Evolutionary conservation across 2,797 vertebrate species (phyloP), one percentile per base, ranked within the genome.

Genomic region (Ara ararauna): DNA sequence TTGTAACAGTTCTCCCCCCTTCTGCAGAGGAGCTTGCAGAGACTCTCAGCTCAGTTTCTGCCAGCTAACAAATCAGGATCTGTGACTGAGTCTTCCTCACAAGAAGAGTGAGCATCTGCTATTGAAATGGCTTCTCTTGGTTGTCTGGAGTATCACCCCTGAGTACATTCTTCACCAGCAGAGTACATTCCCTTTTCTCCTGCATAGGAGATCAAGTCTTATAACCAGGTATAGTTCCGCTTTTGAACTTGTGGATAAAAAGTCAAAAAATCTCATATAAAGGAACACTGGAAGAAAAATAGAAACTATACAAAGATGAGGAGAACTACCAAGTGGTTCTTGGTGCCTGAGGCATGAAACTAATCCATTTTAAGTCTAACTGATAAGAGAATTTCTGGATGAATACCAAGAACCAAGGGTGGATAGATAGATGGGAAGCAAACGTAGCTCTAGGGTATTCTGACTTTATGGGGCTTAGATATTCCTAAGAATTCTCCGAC

Each of bases 311-410:
- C 16, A 65, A 89, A 93, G 66, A 85, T 83, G 73, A 90, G 70
- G 53, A 94, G 94, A 81, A 68, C 45, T 76, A 88, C 19, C 34
- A 82, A 94, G 89, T 62, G 56, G 85, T 93, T 91, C 38, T 65
- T 94, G 58, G 48, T 87, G 76, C 88, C 91, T 65, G 68, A 95
- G 92, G 90, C 53, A 87, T 70, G 67, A 96, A 97, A 95, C 42
- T 47, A 77, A 93, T 68, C 58, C 30, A 60, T 56, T 88, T 29
- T 83, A 79, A 67, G 15, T 93, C 65, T 94, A 97, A 94, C 71
- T 70, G 89, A 70, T 96, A 94, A 89, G 36, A 89, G 32, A 78
- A 67, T 36, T 91, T 96, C 60, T 89, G 85, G 54, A 23, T 78
- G 75, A 88, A 93, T 81, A 92, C 73, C 71, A 94, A 91, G 45